Base-by-base conservation (phyloP, 2,113 vertebrate genomes). In the Ranitomeya variabilis region DNA sequence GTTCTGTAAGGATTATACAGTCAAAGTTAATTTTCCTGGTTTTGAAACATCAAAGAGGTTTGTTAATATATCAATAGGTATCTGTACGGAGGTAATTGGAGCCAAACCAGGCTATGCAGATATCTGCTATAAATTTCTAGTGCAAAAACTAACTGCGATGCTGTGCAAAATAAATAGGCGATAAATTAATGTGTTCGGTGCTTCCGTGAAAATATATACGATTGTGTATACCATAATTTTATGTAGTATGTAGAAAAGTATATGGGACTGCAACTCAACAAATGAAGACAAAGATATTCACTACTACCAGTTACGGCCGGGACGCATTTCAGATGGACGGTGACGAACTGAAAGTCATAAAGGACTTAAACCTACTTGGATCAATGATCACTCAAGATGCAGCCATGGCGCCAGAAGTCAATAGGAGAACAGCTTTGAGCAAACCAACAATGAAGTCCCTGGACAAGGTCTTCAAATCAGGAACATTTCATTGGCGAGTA, bases 41-140 rank as follows among this genome's bases (percentile, higher is more conserved):
- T 78, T 78, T 11, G 13, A 78, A 37, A 54, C 54, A 54, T 54
- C 37, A 78, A 6, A 51, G 52, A 6, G 12, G 12, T 79, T 21
- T 57, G 11, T 23, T 11, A 79, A 57, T 55, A 55, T 79, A 79
- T 26, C 51, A 79, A 57, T 79, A 57, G 77, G 52, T 79, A 15
- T 79, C 52, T 57, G 52, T 79, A 52, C 23, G 21, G 77, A n/a
- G 51, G 77, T 79, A 79, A n/a, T 57, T 79, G 52, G 77, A 79
- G 19, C 51, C 21, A 23, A 52, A 52, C 77, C 77, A 57, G 55
- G 51, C 12, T 79, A 54, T 79, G 77, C 77, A 55, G 77, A 55
- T 79, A 19, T 79, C 52, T 57, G 51, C 77, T 57, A 21, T 26
- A 23, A 79, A 79, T 79, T 15, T 55, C 51, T n/a, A 7, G 19